Percentiles rank a stretch among this genome's conserved stretches.
phyloP scores from a whole-genome alignment of 2,113 vertebrate genomes.

The Gambusia holbrooki region DNA sequence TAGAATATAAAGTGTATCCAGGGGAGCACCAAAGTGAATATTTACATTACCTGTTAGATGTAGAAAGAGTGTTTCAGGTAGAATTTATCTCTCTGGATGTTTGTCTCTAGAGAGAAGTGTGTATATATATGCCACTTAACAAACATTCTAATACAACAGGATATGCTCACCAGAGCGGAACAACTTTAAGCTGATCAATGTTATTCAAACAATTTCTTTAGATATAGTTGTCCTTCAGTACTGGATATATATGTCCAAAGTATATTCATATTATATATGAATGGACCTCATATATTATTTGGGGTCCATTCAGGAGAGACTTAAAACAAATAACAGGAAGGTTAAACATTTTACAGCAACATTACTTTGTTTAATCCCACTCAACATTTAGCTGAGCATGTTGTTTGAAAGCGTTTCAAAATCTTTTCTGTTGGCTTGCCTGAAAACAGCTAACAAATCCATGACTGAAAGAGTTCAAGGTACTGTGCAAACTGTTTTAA shows the following conservation, averaged over 20 bases:
- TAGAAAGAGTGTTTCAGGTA: conserved; percentile 40
- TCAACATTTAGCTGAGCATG: too few relatives aligned
- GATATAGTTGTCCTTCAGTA: conserved; percentile 68
- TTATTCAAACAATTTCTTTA: conserved; percentile 47
- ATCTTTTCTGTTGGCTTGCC: too few relatives aligned
- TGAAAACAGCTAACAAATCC: too few relatives aligned
- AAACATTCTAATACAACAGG: conserved; percentile 23
- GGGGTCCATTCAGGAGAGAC: too few relatives aligned
- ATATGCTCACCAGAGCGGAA: conserved; percentile 35
- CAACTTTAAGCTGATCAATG: conserved; percentile 58
- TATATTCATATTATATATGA: too few relatives aligned
- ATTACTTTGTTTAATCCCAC: too few relatives aligned
- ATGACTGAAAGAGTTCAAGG: too few relatives aligned
- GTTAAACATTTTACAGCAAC: too few relatives aligned
- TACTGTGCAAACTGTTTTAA: neutral
- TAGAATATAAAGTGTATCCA: conserved; percentile 36
- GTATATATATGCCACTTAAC: conserved; percentile 6
- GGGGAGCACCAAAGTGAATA: conserved; percentile 24
- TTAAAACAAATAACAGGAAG: too few relatives aligned
- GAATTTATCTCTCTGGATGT: conserved; percentile 36
- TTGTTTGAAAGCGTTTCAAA: too few relatives aligned
- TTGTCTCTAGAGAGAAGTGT: conserved; percentile 2
- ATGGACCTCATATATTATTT: too few relatives aligned
- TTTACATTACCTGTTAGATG: conserved; percentile 41
- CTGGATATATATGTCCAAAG: conserved; percentile 1